Percentiles rank a stretch among this genome's conserved stretches.
Conservation (phyloP, 2,888 invertebrate genomes). For the Pollenia angustigena region DNA sequence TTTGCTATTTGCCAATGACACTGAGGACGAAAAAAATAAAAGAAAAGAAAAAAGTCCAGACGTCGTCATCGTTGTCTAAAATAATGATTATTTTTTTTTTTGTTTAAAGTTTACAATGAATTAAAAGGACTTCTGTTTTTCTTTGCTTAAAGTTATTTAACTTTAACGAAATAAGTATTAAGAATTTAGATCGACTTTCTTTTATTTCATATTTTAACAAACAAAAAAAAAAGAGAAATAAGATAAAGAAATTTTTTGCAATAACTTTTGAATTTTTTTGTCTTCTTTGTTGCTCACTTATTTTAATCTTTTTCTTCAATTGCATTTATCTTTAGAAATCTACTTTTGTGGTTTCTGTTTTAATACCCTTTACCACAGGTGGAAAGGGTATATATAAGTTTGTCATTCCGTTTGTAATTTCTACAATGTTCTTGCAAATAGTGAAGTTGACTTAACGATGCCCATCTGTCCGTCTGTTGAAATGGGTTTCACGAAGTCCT, state of each 20-base stretch:
- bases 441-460: no score
- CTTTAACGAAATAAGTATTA: background rate
- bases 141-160: slow-evolving; percentile 19
- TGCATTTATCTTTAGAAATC: background rate
- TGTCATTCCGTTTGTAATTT: no score
- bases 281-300: background rate
- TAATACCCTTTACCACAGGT: no score
- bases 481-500: no score
- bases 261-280: background rate
- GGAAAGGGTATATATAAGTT: no score
- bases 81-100: slow-evolving; percentile 33
- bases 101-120: background rate
- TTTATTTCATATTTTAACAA: no score
- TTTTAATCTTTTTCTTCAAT: slow-evolving; percentile 3
- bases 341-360: no score
- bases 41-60: slow-evolving; percentile 37
- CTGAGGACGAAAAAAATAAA: slow-evolving; percentile 4
- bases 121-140: background rate
- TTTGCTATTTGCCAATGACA: slow-evolving; percentile 11
- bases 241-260: background rate
- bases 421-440: no score
- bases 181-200: no score
- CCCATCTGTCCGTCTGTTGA: no score
- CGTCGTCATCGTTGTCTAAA: slow-evolving; percentile 47
- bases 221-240: background rate